A percentile compares a stretch with the other conserved stretches of the same genome.
These are phyloP conservation scores for Drosophila koepferae DNA, from an alignment of 2,888 invertebrate species.

Conservation along the genomic window DNA sequence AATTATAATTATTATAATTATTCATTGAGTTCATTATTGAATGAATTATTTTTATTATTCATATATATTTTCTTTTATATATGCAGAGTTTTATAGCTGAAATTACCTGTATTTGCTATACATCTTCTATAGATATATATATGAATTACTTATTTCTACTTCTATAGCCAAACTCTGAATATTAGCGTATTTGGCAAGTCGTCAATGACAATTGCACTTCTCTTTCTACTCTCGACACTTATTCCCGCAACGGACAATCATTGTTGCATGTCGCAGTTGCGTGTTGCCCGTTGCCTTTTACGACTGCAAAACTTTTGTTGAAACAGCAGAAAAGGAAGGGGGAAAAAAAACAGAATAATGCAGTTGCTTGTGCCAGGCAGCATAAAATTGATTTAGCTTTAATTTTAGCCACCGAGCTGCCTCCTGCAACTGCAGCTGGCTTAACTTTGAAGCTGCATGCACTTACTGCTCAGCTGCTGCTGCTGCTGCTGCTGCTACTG, in stretches of 20 bases:
- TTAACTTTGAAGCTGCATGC: constrained; percentile 20
- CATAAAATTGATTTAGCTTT: constrained; percentile 40
- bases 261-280: constrained; percentile 40
- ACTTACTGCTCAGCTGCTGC: constrained; percentile 20
- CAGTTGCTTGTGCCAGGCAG: constrained; percentile 35
- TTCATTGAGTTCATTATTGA: no score
- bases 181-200: not conserved
- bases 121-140: no score
- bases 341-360: constrained; percentile 26
- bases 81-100: not conserved
- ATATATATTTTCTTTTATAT: no score
- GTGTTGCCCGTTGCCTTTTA: constrained; percentile 20
- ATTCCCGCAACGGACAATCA: constrained; percentile 20
- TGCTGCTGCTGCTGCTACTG: not conserved
- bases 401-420: constrained; percentile 19
- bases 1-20: no score
- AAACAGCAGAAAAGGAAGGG: constrained; percentile 12
- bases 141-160: not conserved
- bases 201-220: not conserved
- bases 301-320: constrained; percentile 28
- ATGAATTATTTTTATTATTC: no score
- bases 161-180: not conserved
- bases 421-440: constrained; percentile 26
- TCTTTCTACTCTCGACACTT: constrained; percentile 17
- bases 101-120: not conserved